Evolutionary conservation across 2,888 invertebrate genomes (phyloP).

Genomic region (Leucophora obtusa): DNA sequence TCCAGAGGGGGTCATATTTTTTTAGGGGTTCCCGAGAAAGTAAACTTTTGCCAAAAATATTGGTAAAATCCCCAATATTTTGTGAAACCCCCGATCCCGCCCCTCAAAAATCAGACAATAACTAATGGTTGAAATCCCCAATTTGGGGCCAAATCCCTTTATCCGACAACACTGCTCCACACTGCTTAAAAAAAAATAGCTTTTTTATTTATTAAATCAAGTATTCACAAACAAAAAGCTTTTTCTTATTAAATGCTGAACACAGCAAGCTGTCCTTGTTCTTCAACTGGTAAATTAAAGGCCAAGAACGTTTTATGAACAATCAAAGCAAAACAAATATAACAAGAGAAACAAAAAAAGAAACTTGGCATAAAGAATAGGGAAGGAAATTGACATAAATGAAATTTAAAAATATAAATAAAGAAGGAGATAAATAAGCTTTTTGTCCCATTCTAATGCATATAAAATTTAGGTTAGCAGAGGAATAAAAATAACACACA

Average conservation of each 20-base stretch:
- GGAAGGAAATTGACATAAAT: constrained; percentile 10
- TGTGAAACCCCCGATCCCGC: too few relatives aligned
- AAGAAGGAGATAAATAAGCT: constrained; percentile 19
- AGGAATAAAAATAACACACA: constrained; percentile 20
- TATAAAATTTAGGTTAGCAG: constrained; percentile 47
- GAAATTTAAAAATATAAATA: constrained; percentile 39
- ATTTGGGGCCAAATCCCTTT: too few relatives aligned
- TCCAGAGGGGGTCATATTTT: too few relatives aligned
- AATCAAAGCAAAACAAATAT: constrained; percentile 16
- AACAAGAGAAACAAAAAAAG: constrained; percentile 29
- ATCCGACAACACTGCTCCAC: too few relatives aligned
- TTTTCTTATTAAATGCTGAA: not conserved
- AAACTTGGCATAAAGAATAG: constrained; percentile 14
- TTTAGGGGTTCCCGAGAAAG: too few relatives aligned
- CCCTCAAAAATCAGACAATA: too few relatives aligned
- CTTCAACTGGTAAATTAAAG: constrained; percentile 76
- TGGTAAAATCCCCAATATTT: too few relatives aligned
- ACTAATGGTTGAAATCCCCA: too few relatives aligned
- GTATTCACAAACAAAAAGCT: not conserved
- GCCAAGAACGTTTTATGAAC: constrained; percentile 73
- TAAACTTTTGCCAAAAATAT: too few relatives aligned
- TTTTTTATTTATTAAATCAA: too few relatives aligned
- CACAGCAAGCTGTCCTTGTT: constrained; percentile 76
- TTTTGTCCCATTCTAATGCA: constrained; percentile 62
- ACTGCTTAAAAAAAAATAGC: too few relatives aligned